Percentiles rank a stretch among this genome's conserved stretches.
These are phyloP conservation scores for Scomber colias DNA, from an alignment of 2,113 vertebrate species.

Conservation along the genomic window DNA sequence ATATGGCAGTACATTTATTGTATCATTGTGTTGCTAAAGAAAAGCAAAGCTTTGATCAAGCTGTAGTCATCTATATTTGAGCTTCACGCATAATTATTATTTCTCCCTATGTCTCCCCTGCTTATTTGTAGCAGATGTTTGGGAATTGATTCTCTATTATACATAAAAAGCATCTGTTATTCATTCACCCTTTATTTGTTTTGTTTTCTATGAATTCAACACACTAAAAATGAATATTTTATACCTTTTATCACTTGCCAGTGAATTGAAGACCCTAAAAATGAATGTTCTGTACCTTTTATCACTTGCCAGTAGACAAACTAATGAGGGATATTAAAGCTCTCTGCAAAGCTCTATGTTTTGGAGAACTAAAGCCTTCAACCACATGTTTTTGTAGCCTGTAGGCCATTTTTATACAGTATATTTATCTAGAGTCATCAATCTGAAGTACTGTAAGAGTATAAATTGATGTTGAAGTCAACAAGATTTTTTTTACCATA, in stretches of 20 bases:
- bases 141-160: conserved; percentile 70
- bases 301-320: conserved; percentile 78
- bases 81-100: conserved; percentile 54
- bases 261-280: conserved; percentile 61
- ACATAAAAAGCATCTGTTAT: conserved; percentile 77
- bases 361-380: conserved; percentile 48
- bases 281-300: conserved; percentile 73
- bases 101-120: conserved; percentile 39
- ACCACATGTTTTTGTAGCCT: conserved; percentile 59
- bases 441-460: conserved; percentile 30
- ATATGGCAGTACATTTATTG: conserved; percentile 6
- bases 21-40: conserved; percentile 24
- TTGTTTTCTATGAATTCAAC: conserved; percentile 79
- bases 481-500: conserved; percentile 9
- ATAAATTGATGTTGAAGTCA: conserved; percentile 43
- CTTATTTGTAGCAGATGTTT: conserved; percentile 79
- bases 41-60: conserved; percentile 42
- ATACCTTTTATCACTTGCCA: conserved; percentile 81
- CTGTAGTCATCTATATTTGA: conserved; percentile 47
- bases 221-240: conserved; percentile 64
- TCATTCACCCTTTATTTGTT: conserved; percentile 74
- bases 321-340: conserved; percentile 76
- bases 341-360: conserved; percentile 61
- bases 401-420: conserved; percentile 30
- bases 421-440: conserved; percentile 40